Evolutionary conservation across 2,113 vertebrate species (phyloP), one percentile per base, ranked within the genome.

Genomic region (Micronycteris hirsuta): DNA sequence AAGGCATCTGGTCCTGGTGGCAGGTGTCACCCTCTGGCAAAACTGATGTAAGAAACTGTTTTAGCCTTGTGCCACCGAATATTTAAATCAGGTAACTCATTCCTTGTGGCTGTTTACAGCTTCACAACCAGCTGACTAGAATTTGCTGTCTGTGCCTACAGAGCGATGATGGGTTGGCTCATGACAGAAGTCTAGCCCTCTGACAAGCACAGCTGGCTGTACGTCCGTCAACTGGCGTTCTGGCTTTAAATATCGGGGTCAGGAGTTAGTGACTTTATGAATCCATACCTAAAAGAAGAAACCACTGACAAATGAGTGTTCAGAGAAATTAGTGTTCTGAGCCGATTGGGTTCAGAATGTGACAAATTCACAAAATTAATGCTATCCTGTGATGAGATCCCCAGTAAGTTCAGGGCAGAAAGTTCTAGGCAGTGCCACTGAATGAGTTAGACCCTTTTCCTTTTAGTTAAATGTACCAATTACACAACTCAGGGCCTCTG

Each of bases 391-490:
- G 80, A 52, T 52, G 45, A 91, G 65, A 83, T 49, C 36, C n/a
- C 36, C 45, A 61, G 49, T 20, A 80, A 19, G 38, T 33, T 38
- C 71, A 16, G 86, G 43, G 56, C 28, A 70, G 14, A 68, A 80
- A 63, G 70, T 65, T 78, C 49, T 47, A 45, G 84, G 84, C 36
- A 47, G 2, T 31, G 36, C 5, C 33, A 47, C 0, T 78, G 41
- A 61, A 67, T 8, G 8, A 54, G 36, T 47, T 41, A 70, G 17
- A 52, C 1, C 4, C 28, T 85, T 80, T 85, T 68, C 56, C 84
- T 95, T 68, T 91, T 63, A 93, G 28, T 86, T 43, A 93, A 74
- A 85, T 68, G 76, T 22, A 85, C 16, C n/a, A 58, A 28, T 93
- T 87, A 77, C 1, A 33, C 22, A 97, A 56, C 8, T 82, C 41